Conservation (phyloP, 2,797 vertebrate genomes). For the Eurystomus glaucurus region DNA sequence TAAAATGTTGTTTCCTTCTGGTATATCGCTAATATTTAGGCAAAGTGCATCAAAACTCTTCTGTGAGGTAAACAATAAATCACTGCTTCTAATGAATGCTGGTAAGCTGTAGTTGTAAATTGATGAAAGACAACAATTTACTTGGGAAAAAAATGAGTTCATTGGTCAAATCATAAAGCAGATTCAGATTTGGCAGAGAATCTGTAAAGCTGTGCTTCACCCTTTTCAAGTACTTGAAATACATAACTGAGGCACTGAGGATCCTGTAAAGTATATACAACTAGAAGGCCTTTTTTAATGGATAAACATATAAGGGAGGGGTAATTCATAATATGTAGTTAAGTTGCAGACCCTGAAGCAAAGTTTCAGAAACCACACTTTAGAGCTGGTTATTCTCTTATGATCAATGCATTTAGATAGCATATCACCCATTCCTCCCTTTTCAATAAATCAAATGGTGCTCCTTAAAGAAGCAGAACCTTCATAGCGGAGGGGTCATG, state of each 20-base stretch:
- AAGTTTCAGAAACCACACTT: slow-evolving; percentile 17
- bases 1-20: not conserved
- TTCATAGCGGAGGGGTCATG: not conserved
- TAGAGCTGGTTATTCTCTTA: not conserved
- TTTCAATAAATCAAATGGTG: not conserved
- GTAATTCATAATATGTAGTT: not conserved
- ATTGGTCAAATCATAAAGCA: not conserved
- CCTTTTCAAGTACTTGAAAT: not conserved
- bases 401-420: not conserved
- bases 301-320: not conserved
- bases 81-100: not conserved
- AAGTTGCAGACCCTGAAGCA: not conserved
- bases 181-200: not conserved
- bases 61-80: not conserved
- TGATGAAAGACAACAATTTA: not conserved
- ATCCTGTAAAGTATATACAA: not conserved
- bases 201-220: not conserved
- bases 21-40: not conserved
- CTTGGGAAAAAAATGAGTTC: not conserved
- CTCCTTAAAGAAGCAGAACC: not conserved
- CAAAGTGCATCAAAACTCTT: not conserved
- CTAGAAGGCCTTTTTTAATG: not conserved
- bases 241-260: not conserved
- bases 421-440: not conserved
- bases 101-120: not conserved